phyloP scores from a whole-genome alignment of 2,888 invertebrate species.

The Trichacis sp. region DNA sequence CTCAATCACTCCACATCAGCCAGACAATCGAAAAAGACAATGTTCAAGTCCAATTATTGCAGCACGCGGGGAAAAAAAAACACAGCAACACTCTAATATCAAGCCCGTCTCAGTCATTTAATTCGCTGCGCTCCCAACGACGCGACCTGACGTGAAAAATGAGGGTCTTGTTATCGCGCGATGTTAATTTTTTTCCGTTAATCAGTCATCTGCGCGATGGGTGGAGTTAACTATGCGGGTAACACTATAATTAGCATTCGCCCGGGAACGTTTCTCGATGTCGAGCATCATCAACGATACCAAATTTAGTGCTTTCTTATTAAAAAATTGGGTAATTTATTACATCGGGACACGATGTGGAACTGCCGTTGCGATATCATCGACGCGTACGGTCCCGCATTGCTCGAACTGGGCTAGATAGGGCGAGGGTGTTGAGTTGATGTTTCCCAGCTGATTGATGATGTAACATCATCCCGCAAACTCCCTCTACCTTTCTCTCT shows the following conservation, averaged over 20 bases:
- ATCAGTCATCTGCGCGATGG: not conserved
- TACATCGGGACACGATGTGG: constrained; percentile 37
- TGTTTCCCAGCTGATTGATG: constrained; percentile 68
- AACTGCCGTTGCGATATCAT: constrained; percentile 43
- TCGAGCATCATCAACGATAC: constrained; percentile 7
- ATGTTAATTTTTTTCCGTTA: not conserved
- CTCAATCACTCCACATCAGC: too few species aligned
- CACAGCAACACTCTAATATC: too few species aligned
- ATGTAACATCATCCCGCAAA: constrained; percentile 65
- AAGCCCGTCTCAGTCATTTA: not conserved
- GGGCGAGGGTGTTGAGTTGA: constrained; percentile 65
- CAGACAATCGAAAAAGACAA: too few species aligned
- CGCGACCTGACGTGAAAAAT: not conserved
- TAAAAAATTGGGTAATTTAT: constrained; percentile 40
- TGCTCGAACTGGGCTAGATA: constrained; percentile 47
- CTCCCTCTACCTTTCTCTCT: constrained; percentile 40
- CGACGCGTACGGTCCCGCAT: constrained; percentile 44
- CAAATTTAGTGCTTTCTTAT: constrained; percentile 31
- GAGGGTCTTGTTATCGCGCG: not conserved
- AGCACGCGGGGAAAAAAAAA: too few species aligned
- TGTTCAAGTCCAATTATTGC: too few species aligned
- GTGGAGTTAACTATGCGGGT: constrained; percentile 1
- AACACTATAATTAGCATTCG: not conserved
- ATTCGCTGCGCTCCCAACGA: not conserved
- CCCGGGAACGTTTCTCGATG: not conserved